Evolutionary conservation across 2,888 invertebrate species (phyloP).

Genomic region (Anaspis maculata): DNA sequence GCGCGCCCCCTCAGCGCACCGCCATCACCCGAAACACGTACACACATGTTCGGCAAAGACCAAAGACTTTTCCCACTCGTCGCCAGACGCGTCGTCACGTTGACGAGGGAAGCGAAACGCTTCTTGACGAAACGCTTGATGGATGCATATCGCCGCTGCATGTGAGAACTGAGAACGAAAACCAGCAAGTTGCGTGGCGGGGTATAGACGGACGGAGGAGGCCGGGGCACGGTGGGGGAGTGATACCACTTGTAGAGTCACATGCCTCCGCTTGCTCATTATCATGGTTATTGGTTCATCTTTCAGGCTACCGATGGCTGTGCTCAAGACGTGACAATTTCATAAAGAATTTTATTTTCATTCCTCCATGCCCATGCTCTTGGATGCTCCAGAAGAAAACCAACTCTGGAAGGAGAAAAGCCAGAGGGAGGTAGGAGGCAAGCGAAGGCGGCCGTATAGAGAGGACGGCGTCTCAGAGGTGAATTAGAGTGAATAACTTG

Average conservation of each 20-base stretch:
- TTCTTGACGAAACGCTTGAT: conserved; percentile 4
- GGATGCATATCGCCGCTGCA: conserved; percentile 2
- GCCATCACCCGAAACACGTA: conserved; percentile 13
- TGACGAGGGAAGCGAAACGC: too few species aligned
- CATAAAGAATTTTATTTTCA: conserved; percentile 19
- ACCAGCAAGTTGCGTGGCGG: neutral
- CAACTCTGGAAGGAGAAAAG: too few species aligned
- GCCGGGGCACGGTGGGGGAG: conserved; percentile 2
- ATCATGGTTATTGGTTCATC: conserved; percentile 30
- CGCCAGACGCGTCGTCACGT: too few species aligned
- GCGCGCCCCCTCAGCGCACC: too few species aligned
- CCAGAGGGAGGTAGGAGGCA: too few species aligned
- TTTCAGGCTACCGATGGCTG: conserved; percentile 16
- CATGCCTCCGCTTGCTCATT: conserved; percentile 22
- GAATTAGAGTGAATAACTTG: too few species aligned
- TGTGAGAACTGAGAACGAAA: neutral
- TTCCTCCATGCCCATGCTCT: too few species aligned
- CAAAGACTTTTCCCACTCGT: too few species aligned
- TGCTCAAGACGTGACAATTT: conserved; percentile 25
- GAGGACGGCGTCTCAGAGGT: too few species aligned
- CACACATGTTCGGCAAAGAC: conserved; percentile 18
- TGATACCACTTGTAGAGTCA: conserved; percentile 22
- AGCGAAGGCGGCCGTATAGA: too few species aligned
- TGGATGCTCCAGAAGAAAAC: conserved; percentile 8
- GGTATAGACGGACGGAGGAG: neutral